Evolutionary conservation across 2,797 vertebrate species (phyloP), one percentile per base, ranked within the genome.

Genomic region (Uromys caudimaculatus): DNA sequence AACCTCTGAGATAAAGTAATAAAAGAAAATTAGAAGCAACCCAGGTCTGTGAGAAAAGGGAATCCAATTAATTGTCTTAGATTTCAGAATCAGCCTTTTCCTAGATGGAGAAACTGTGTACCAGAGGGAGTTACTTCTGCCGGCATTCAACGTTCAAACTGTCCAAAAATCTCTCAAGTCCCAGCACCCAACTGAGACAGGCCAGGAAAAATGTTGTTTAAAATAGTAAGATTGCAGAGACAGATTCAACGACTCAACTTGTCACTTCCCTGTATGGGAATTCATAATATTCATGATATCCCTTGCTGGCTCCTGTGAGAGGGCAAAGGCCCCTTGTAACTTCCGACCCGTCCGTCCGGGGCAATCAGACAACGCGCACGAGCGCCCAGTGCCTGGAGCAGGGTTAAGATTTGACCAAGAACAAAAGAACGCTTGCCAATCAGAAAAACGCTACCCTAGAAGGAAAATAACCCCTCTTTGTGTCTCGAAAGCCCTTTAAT

Each of bases 371-470:
- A 29, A 79, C 67, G 89, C 84, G n/a, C 76, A 47, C 47, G 32
- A 64, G 91, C 67, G 50, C 85, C 64, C 64, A 17, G 82, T 3
- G 84, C 90, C 84, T 44, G 4, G 38, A 85, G 82, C 67, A 1
- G 62, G 82, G 83, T 38, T 44, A 89, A 93, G 90, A 82, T 95
- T 54, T 82, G 41, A 77, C 60, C 19, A 35, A 54, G 96, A 97
- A 98, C 97, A 98, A 98, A 97, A 97, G 97, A 93, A 90, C 35
- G 54, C 92, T 93, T 58, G 82, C 90, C 93, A 84, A 73, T 91
- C 91, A 67, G 97, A 91, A 96, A 96, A 88, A 85, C 71, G 54
- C 92, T 78, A 58, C 76, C 83, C 60, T 11, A 89, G 76, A 85
- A 90, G 89, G 7, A 73, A 89, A n/a, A 82, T 58, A 41, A 60